Percentiles rank a stretch among this genome's conserved stretches.
Conservation (phyloP, 2,797 vertebrate species). For the Sebastes matsubarae region DNA sequence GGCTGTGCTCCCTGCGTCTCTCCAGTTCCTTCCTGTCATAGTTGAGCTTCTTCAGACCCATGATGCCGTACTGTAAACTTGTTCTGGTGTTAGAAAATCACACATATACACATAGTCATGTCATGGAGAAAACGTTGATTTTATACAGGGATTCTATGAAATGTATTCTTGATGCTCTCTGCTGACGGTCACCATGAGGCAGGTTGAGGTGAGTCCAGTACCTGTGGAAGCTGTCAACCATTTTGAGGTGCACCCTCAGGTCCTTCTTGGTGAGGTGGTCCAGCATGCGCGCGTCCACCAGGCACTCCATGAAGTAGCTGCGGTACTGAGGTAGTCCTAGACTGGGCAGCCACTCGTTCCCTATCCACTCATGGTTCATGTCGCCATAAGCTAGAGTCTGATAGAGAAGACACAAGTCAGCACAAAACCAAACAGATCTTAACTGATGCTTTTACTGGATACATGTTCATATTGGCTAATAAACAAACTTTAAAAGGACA, state of each 20-base stretch:
- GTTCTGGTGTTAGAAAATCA: conserved; percentile 84
- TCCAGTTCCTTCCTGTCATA: conserved; percentile 98
- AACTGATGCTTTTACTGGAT: not conserved
- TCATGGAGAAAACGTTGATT: not conserved
- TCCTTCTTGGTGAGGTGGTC: conserved; percentile 99
- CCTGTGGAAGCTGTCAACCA: conserved; percentile 99
- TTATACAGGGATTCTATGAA: not conserved
- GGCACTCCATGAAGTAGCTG: conserved; percentile 99
- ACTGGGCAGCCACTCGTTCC: conserved; percentile 98
- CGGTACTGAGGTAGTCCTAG: conserved; percentile 97
- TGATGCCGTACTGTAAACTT: conserved; percentile 98
- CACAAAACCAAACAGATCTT: not conserved
- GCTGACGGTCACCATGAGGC: not conserved
- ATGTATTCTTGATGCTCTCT: not conserved
- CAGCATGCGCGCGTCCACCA: conserved; percentile 97
- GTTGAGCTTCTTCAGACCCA: conserved; percentile 98
- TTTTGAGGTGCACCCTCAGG: conserved; percentile 97
- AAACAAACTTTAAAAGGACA: not conserved
- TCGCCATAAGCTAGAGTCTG: conserved; percentile 97
- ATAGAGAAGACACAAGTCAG: not conserved
- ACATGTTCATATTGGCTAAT: not conserved
- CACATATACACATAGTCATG: not conserved
- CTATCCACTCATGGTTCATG: conserved; percentile 99
- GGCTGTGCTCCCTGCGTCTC: conserved; percentile 93
- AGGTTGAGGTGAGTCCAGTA: conserved; percentile 58